phyloP scores from a whole-genome alignment of 2,888 invertebrate species.

The Subacronicta megacephala region DNA sequence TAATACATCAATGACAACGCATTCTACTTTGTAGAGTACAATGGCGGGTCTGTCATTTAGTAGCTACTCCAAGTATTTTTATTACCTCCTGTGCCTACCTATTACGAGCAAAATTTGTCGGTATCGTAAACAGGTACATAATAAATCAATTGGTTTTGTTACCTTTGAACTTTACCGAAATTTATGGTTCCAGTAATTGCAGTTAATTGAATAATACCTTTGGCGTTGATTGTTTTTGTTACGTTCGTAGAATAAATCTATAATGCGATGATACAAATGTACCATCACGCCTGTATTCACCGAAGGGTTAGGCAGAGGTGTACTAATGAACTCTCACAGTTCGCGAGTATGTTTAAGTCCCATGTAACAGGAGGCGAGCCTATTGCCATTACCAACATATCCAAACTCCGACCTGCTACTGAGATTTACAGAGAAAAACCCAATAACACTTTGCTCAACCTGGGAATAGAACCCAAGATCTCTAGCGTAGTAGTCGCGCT shows the following conservation, averaged over 20 bases:
- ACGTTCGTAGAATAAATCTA: not conserved
- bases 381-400: no score
- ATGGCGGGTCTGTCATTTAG: slow-evolving; percentile 43
- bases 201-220: slow-evolving; percentile 28
- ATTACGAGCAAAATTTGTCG: slow-evolving; percentile 38
- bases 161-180: slow-evolving; percentile 37
- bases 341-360: no score
- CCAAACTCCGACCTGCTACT: no score
- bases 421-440: no score
- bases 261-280: no score
- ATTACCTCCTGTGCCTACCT: slow-evolving; percentile 37
- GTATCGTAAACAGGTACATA: slow-evolving; percentile 51
- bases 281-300: no score
- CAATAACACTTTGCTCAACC: no score
- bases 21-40: slow-evolving; percentile 36
- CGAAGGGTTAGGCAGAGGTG: no score
- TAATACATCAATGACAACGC: slow-evolving; percentile 1
- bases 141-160: slow-evolving; percentile 44
- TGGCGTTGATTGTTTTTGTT: slow-evolving; percentile 2
- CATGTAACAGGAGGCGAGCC: no score
- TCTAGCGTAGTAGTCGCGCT: no score
- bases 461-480: no score
- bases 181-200: slow-evolving; percentile 22
- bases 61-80: slow-evolving; percentile 50
- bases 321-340: no score